Conservation (phyloP, 1,140 invertebrate species). For the Musca vetustissima region DNA sequence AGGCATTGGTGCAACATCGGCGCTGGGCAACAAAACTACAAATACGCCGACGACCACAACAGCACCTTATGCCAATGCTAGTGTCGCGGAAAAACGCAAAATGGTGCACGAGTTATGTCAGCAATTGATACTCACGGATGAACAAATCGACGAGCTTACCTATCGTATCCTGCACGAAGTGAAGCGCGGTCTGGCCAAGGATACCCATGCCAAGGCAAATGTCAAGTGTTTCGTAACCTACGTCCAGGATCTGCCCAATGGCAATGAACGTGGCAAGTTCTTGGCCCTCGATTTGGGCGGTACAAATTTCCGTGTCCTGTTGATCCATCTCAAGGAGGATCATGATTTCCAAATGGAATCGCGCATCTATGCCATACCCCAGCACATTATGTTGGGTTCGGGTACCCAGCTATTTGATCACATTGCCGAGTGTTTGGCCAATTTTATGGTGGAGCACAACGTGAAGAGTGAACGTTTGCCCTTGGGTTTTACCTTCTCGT, state of each 20-base stretch:
- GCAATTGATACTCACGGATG: constrained; percentile 79
- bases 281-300: constrained; percentile 97
- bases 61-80: constrained; percentile 39
- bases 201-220: constrained; percentile 75
- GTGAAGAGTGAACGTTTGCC: constrained; percentile 80
- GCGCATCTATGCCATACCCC: constrained; percentile 95
- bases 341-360: constrained; percentile 92
- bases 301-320: constrained; percentile 96
- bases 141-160: constrained; percentile 78
- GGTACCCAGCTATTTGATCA: constrained; percentile 94
- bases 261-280: constrained; percentile 95
- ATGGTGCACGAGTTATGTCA: constrained; percentile 85
- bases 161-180: constrained; percentile 75
- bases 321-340: constrained; percentile 84
- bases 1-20: constrained; percentile 20
- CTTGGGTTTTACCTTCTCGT: constrained; percentile 98
- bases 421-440: constrained; percentile 94
- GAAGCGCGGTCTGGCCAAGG: constrained; percentile 77
- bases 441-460: constrained; percentile 88
- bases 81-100: constrained; percentile 49
- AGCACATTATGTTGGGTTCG: constrained; percentile 91
- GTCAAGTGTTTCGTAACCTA: constrained; percentile 94
- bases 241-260: constrained; percentile 94
- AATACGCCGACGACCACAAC: constrained; percentile 19
- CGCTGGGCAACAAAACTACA: constrained; percentile 25